These are phyloP conservation scores for Acromyrmex charruanus DNA, from an alignment of 1,140 invertebrate genomes.

Conservation along the genomic window DNA sequence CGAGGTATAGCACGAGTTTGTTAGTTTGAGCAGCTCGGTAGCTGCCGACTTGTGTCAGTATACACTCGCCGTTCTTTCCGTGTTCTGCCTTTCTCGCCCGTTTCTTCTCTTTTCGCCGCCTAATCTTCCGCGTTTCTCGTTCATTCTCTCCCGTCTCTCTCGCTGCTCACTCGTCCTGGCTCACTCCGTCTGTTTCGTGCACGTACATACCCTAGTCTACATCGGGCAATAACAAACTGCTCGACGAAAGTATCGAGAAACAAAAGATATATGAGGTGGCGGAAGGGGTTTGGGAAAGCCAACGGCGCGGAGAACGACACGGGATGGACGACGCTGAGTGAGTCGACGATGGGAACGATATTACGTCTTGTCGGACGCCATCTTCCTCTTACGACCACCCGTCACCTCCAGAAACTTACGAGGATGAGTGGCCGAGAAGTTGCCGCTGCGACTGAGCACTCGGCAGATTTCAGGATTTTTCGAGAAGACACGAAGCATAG, in stretches of 20 bases:
- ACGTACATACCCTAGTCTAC: slow-evolving; percentile 42
- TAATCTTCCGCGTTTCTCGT: slow-evolving; percentile 62
- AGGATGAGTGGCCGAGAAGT: slow-evolving; percentile 63
- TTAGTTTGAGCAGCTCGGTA: slow-evolving; percentile 81
- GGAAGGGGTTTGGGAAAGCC: slow-evolving; percentile 30
- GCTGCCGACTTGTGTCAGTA: slow-evolving; percentile 73
- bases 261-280: slow-evolving; percentile 74
- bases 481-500: slow-evolving; percentile 27
- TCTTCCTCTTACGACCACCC: slow-evolving; percentile 70
- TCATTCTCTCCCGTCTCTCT: slow-evolving; percentile 34
- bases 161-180: slow-evolving; percentile 28
- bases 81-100: slow-evolving; percentile 50
- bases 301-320: slow-evolving; percentile 44
- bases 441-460: slow-evolving; percentile 44
- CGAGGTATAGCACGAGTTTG: slow-evolving; percentile 77
- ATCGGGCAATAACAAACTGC: slow-evolving; percentile 72
- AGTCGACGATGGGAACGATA: slow-evolving; percentile 72
- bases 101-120: slow-evolving; percentile 54
- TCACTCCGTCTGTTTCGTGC: slow-evolving; percentile 8
- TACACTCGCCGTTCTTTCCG: slow-evolving; percentile 70
- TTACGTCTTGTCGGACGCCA: slow-evolving; percentile 74
- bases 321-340: slow-evolving; percentile 66
- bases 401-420: slow-evolving; percentile 70
- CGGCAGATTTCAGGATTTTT: slow-evolving; percentile 56
- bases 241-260: slow-evolving; percentile 75